A percentile compares a stretch with the other conserved stretches of the same genome.
These are phyloP conservation scores for Poeciliopsis presidionis DNA, from an alignment of 2,797 vertebrate species.

Conservation along the genomic window DNA sequence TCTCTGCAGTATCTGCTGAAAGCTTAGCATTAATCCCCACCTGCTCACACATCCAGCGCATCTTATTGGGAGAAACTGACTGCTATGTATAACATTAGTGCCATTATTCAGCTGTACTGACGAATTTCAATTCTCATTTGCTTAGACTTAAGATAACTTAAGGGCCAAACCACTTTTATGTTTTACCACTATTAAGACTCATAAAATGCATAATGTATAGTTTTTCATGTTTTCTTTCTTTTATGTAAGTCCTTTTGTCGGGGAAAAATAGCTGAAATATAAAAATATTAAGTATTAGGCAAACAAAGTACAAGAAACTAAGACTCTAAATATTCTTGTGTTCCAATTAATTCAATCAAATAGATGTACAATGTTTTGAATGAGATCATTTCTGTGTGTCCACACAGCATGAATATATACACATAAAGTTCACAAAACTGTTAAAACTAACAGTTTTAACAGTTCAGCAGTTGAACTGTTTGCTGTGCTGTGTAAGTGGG, in stretches of 20 bases:
- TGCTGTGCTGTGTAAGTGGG: not conserved
- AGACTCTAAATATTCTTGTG: too few relatives aligned
- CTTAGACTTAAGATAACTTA: not conserved
- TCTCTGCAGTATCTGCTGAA: not conserved
- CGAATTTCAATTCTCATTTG: not conserved
- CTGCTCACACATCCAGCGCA: not conserved
- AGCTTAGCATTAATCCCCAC: not conserved
- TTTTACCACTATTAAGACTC: not conserved
- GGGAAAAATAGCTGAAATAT: not conserved
- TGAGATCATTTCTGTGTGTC: not conserved
- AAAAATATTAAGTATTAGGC: not conserved
- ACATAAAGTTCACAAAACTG: not conserved
- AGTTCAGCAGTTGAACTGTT: constrained; percentile 1
- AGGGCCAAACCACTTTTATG: not conserved
- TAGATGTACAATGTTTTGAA: too few relatives aligned
- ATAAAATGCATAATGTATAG: not conserved
- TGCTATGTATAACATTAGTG: not conserved
- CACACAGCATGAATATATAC: not conserved
- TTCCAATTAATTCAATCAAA: too few relatives aligned
- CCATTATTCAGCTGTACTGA: not conserved
- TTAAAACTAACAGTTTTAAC: too few relatives aligned
- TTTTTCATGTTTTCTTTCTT: not conserved
- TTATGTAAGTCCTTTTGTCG: not conserved
- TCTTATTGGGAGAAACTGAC: not conserved
- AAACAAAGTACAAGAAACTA: not conserved